These are phyloP conservation scores for Orussus abietinus DNA, from an alignment of 1,140 invertebrate species.

Conservation along the genomic window DNA sequence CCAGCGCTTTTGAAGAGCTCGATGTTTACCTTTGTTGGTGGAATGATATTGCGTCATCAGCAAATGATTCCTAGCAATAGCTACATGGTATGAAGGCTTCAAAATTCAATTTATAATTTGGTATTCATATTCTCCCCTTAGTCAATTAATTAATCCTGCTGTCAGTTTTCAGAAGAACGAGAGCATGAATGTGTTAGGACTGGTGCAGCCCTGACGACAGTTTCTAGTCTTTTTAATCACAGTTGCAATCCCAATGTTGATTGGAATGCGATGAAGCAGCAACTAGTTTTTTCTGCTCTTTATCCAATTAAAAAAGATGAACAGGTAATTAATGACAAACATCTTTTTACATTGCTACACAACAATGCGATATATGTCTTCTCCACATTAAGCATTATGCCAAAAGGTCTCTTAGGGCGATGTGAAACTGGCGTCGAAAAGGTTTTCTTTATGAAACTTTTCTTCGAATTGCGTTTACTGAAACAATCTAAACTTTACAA, in stretches of 20 bases:
- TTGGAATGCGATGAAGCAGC: conserved; percentile 57
- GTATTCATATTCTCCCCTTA: neutral
- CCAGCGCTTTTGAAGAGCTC: conserved; percentile 20
- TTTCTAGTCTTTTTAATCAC: conserved; percentile 83
- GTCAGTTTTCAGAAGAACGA: conserved; percentile 30
- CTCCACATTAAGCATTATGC: too few relatives aligned
- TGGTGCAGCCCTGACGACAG: conserved; percentile 68
- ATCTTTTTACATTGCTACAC: neutral
- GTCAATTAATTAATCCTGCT: conserved; percentile 17
- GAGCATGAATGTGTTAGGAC: conserved; percentile 37
- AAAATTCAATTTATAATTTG: neutral
- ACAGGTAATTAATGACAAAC: conserved; percentile 42
- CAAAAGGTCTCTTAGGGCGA: too few relatives aligned
- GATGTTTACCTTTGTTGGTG: conserved; percentile 49
- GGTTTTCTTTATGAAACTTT: too few relatives aligned
- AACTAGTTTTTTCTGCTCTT: conserved; percentile 57
- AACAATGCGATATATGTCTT: neutral
- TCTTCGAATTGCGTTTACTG: too few relatives aligned
- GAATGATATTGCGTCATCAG: conserved; percentile 67
- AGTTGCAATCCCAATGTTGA: conserved; percentile 84
- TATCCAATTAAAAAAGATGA: conserved; percentile 64
- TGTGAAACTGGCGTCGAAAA: too few relatives aligned
- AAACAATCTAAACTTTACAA: too few relatives aligned
- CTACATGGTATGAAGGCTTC: conserved; percentile 73
- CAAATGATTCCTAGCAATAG: conserved; percentile 82